Evolutionary conservation across 1,140 invertebrate genomes (phyloP).

Genomic region (Chelonus insularis): DNA sequence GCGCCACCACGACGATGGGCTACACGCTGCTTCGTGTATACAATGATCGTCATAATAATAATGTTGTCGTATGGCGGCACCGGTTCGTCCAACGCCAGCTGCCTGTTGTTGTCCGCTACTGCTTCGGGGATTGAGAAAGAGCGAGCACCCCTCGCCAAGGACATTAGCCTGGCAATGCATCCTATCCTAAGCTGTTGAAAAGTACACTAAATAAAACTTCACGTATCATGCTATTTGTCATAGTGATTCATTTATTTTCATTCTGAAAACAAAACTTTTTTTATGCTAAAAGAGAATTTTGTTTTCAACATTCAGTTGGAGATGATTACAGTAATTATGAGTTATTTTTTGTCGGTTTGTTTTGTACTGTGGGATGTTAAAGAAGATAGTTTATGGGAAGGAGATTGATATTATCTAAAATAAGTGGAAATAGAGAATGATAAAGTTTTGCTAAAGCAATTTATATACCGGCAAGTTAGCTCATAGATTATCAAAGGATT

Average conservation of each 20-base stretch:
- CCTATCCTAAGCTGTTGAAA: conserved; percentile 8
- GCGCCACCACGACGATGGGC: neutral
- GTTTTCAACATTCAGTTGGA: too few relatives aligned
- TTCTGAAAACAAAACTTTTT: too few relatives aligned
- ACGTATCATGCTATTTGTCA: neutral
- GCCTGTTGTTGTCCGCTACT: neutral
- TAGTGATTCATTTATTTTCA: too few relatives aligned
- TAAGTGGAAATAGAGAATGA: too few relatives aligned
- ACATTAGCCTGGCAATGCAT: neutral
- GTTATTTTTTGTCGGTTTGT: too few relatives aligned
- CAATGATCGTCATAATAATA: conserved; percentile 24
- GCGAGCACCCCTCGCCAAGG: conserved; percentile 20
- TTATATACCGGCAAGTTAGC: neutral
- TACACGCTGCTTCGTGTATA: neutral
- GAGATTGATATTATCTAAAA: too few relatives aligned
- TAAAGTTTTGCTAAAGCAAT: too few relatives aligned
- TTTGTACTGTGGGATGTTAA: too few relatives aligned
- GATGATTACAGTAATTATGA: too few relatives aligned
- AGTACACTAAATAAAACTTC: neutral
- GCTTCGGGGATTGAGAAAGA: neutral
- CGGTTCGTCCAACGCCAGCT: conserved; percentile 27
- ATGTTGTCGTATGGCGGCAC: conserved; percentile 13
- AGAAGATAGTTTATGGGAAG: too few relatives aligned
- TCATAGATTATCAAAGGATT: neutral
- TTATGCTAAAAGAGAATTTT: too few relatives aligned